phyloP scores from a whole-genome alignment of 2,797 vertebrate genomes.

The Aselliscus stoliczkanus region DNA sequence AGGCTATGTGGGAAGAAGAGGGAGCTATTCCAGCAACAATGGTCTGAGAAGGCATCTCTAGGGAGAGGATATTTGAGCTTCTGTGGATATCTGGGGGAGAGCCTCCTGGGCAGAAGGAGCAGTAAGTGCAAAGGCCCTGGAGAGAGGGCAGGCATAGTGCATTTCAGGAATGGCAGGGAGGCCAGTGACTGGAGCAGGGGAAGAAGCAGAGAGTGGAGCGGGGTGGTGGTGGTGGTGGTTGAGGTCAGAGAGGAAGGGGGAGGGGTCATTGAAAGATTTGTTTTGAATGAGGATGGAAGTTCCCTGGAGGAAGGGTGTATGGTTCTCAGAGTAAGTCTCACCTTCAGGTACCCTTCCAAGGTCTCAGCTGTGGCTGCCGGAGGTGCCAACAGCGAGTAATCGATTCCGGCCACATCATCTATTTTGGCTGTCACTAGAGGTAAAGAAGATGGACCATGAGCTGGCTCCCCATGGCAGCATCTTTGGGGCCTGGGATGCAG shows the following conservation, averaged over 20 bases:
- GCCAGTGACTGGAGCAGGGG: not conserved
- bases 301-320: not conserved
- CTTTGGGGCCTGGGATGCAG: not conserved
- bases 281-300: not conserved
- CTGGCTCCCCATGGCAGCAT: not conserved
- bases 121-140: not conserved
- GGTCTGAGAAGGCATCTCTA: not conserved
- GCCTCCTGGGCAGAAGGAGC: not conserved
- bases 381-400: constrained; percentile 71
- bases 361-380: not conserved
- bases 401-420: constrained; percentile 64
- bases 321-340: not conserved
- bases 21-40: not conserved
- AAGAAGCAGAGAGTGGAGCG: accelerated
- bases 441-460: not conserved
- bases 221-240: no score
- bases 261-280: not conserved
- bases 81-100: not conserved
- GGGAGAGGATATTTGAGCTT: not conserved
- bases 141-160: accelerated
- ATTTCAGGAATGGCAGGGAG: not conserved
- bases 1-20: not conserved
- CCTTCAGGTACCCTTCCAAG: constrained; percentile 73
- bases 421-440: constrained; percentile 66
- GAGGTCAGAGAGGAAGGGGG: not conserved